Base-by-base conservation (phyloP, 2,797 vertebrate genomes). In the Orientallactaga sibirica region DNA sequence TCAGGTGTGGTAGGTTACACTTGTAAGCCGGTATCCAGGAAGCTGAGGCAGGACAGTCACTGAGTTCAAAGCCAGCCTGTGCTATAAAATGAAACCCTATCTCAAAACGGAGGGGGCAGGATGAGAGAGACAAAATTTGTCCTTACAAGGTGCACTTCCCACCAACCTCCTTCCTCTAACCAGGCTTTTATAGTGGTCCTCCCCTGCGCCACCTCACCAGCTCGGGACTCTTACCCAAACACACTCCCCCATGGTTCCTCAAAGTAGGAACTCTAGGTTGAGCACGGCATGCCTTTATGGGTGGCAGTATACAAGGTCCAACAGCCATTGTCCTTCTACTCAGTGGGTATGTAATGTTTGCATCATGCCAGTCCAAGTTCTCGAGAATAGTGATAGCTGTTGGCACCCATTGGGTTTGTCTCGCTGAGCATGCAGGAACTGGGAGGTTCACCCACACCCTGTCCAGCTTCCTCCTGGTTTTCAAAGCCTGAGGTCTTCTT, bases 401-500 rank as follows among this genome's bases (percentile, higher is more conserved):
- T 64, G 43, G 87, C 27, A 33, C 48, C 84, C 66, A 52, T 29
- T 0, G 5, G 75, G 29, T 82, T 75, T 95, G 43, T 62, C 84
- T 92, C 89, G 89, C 29, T 85, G 82, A 91, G 37, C 87, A 88
- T 41, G 7, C 16, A 87, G 71, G n/a, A 94, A 78, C 48, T 52
- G 37, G 37, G 55, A 92, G 89, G 79, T 79, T 20, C 41, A 7
- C 29, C 25, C 61, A 68, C 22, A 18, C 75, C 81, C 81, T 85
- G 74, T 87, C 78, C 58, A 84, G 94, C 88, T 93, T 88, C 68
- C 80, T 80, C 22, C 0, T 37, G 58, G 75, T 81, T 91, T 94
- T 89, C 78, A 58, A 86, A 95, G 76, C 94, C 87, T 14, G 2
- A 66, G 68, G 33, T 81, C 76, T 64, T n/a, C 90, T 91, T 81